Base-by-base conservation (phyloP, 2,888 invertebrate species). In the Nemurella pictetii region DNA sequence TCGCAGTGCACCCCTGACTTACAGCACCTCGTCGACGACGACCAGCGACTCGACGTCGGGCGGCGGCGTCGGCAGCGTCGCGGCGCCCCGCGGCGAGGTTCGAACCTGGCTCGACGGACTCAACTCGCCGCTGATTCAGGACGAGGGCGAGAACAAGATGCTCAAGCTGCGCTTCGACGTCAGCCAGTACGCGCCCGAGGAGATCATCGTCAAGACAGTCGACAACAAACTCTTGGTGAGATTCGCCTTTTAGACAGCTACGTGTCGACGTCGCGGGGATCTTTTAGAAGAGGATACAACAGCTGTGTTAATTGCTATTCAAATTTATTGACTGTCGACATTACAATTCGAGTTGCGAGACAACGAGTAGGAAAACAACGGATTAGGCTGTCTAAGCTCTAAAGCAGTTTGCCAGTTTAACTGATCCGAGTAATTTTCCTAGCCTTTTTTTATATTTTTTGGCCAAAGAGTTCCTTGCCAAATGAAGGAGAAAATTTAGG, bases 121-220 rank as follows among this genome's bases (percentile, higher is more conserved):
- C 87, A 97, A 96, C 92, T 98, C 98, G 83, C 98, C 98, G 25
- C 93, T 98, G 88, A 98, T 97, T 90, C 96, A 98, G 91, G 97
- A 98, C 88, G 97, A 97, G 89, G 97, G 97, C 84, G 96, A 97
- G 90, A 97, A 95, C 91, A 98, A 98, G 91, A 95, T 96, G 90
- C 93, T 99, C 88, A 97, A 98, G 90, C 94, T 99, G 87, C 94
- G 98, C 89, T 99, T 99, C 92, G 99, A 99, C 90, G 98, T 99
- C 88, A 97, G 97, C 89, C 98, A 99, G 91, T 99, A 99, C 92
- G 93, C 93, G 2, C 96, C 96, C 83, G 99, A 99, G 91, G 99
- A 99, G 93, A 98, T 99, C 90, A 97, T 98, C 89, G 98, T 99
- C 87, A 99, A 98, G 93, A 99, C 99, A 87, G 97, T 98, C 88